Evolutionary conservation across 2,113 vertebrate genomes (phyloP).

Genomic region (Lasiurus cinereus): DNA sequence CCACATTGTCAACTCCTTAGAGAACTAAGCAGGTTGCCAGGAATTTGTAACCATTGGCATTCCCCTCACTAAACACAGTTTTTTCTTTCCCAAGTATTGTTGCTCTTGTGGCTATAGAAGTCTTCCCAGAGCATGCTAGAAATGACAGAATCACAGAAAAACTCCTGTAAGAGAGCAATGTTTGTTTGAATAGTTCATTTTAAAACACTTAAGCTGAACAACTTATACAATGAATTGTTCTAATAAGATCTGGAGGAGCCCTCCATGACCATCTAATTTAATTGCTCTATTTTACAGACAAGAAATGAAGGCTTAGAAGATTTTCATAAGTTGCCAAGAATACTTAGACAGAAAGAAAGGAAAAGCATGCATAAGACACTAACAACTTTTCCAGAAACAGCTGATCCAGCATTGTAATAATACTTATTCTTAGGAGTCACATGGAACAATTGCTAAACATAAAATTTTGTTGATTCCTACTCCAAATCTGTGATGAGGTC

Average conservation of each 20-base stretch:
- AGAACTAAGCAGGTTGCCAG: slow-evolving; percentile 17
- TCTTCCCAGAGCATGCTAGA: not conserved
- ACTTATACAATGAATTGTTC: not conserved
- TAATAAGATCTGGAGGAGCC: not conserved
- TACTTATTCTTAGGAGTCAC: not conserved
- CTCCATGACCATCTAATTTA: not conserved
- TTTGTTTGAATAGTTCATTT: not conserved
- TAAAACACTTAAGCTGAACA: not conserved
- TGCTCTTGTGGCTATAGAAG: not conserved
- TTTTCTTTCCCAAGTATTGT: not conserved
- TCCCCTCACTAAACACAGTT: not conserved
- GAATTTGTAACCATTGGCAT: not conserved
- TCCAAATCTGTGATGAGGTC: not conserved
- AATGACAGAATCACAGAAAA: not conserved
- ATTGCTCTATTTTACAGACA: not conserved
- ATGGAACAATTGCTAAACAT: not conserved
- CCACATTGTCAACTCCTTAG: not conserved
- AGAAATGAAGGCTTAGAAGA: not conserved
- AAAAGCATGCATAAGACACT: not conserved
- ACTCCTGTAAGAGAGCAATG: not conserved
- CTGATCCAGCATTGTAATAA: not conserved
- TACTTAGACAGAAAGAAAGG: not conserved
- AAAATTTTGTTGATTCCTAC: not conserved
- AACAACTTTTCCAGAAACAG: not conserved
- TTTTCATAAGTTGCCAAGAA: not conserved